Base-by-base conservation (phyloP, 2,797 vertebrate genomes). In the Zenarchopterus dispar region DNA sequence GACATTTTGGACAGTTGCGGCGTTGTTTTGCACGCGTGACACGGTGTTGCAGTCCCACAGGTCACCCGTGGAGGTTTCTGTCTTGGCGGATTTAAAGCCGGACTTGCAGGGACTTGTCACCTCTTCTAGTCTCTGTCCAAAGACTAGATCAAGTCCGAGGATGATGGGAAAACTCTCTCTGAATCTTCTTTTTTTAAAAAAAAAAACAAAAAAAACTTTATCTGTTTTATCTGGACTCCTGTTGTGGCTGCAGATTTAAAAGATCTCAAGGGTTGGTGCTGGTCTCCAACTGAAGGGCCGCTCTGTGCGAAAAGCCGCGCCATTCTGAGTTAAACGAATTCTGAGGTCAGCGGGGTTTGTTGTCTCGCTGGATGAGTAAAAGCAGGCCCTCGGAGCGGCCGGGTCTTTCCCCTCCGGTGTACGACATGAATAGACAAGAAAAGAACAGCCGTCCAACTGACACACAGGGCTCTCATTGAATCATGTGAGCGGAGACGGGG, bases 401-500 rank as follows among this genome's bases (percentile, higher is more conserved):
- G 80, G 77, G 84, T 89, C 80, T 86, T 80, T 67, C 87, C 88
- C 89, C 86, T 71, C 87, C 83, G 83, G 85, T 87, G 85, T 70
- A 45, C 44, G 28, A 75, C 63, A 88, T 91, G 90, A 91, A 95
- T 92, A 95, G 95, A 94, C 90, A 92, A 93, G 91, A 94, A 92
- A 89, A 86, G 92, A 92, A 94, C 93, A 93, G 91, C 88, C 90
- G 88, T 84, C 85, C 91, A 81, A 88, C 93, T 89, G 94, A 91
- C 92, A 93, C 93, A 93, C 87, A 88, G 91, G 93, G 89, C 94
- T 92, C 90, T 94, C 82, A 75, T 85, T 92, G 92, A 95, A 93
- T 96, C 95, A 95, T 93, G 89, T 95, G 96, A 94, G 93, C 92
- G 62, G 65, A 77, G 86, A 84, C 84, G 88, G 92, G 86, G 88